Conservation (phyloP, 2,888 invertebrate species). For the Epiperipatus broadwayi region DNA sequence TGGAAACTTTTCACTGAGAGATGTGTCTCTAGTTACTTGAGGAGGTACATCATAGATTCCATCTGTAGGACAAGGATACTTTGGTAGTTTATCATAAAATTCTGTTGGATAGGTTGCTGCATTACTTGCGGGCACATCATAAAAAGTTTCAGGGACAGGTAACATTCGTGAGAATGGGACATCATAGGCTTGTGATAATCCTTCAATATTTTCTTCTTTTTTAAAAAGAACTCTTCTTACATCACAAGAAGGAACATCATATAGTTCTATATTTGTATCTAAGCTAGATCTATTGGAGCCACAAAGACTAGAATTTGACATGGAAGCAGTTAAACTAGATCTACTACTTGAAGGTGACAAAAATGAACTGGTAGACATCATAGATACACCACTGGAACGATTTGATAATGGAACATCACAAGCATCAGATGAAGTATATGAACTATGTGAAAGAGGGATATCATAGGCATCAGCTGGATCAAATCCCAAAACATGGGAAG, state of each 20-base stretch:
- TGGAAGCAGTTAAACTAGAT: slow-evolving; percentile 31
- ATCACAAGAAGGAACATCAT: slow-evolving; percentile 43
- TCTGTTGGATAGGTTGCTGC: too few relatives aligned
- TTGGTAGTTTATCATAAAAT: slow-evolving; percentile 17
- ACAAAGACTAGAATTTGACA: slow-evolving; percentile 27
- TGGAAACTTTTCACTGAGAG: not conserved
- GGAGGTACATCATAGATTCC: slow-evolving; percentile 30
- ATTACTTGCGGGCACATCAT: slow-evolving; percentile 26
- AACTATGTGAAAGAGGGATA: slow-evolving; percentile 19
- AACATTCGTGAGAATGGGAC: slow-evolving; percentile 20
- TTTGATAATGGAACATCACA: slow-evolving; percentile 21
- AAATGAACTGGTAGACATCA: slow-evolving; percentile 25
- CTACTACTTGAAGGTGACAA: slow-evolving; percentile 22
- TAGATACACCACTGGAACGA: slow-evolving; percentile 27
- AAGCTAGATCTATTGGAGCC: slow-evolving; percentile 36
- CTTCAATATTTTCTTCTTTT: too few relatives aligned
- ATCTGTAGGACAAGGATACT: slow-evolving; percentile 16
- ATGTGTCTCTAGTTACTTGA: slow-evolving; percentile 29
- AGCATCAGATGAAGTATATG: slow-evolving; percentile 14
- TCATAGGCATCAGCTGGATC: slow-evolving; percentile 21
- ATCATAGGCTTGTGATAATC: slow-evolving; percentile 17
- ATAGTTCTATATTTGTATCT: slow-evolving; percentile 32
- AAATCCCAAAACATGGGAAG: too few relatives aligned
- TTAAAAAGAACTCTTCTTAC: too few relatives aligned
- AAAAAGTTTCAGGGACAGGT: slow-evolving; percentile 24